phyloP scores from a whole-genome alignment of 2,888 invertebrate genomes.

The Blomia tropicalis region DNA sequence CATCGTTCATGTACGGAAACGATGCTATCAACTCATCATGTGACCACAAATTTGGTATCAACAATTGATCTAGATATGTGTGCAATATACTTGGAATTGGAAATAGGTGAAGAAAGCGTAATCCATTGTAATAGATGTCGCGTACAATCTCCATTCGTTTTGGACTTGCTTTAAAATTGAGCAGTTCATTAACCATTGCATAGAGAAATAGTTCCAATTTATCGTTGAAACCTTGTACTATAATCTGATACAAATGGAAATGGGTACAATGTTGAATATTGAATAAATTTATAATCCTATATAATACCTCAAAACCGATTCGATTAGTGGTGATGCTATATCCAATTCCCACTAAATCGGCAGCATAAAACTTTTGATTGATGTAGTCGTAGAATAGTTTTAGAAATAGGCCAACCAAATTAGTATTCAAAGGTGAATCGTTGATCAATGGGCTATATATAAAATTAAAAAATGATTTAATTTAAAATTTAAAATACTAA shows the following conservation, averaged over 20 bases:
- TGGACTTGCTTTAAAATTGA: conserved; percentile 60
- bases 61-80: background rate
- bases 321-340: conserved; percentile 61
- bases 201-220: conserved; percentile 54
- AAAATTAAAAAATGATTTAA: background rate
- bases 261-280: background rate
- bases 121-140: conserved; percentile 61
- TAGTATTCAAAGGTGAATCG: conserved; percentile 63
- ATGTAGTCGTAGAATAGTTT: conserved; percentile 64
- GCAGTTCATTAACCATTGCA: conserved; percentile 67
- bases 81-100: background rate
- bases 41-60: conserved; percentile 66
- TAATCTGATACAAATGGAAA: conserved; percentile 1
- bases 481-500: conserved; percentile 33
- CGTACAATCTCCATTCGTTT: conserved; percentile 66
- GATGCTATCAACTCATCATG: conserved; percentile 68
- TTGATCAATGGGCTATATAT: conserved; percentile 63
- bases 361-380: conserved; percentile 81
- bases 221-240: conserved; percentile 58
- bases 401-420: conserved; percentile 66
- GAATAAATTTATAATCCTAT: background rate
- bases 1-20: conserved; percentile 58
- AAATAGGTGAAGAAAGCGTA: conserved; percentile 41
- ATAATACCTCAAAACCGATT: conserved; percentile 62
- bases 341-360: conserved; percentile 70